A percentile compares a stretch with the other conserved stretches of the same genome.
Evolutionary conservation across 2,113 vertebrate genomes (phyloP).

Genomic region (Coptodon bakossiorum): DNA sequence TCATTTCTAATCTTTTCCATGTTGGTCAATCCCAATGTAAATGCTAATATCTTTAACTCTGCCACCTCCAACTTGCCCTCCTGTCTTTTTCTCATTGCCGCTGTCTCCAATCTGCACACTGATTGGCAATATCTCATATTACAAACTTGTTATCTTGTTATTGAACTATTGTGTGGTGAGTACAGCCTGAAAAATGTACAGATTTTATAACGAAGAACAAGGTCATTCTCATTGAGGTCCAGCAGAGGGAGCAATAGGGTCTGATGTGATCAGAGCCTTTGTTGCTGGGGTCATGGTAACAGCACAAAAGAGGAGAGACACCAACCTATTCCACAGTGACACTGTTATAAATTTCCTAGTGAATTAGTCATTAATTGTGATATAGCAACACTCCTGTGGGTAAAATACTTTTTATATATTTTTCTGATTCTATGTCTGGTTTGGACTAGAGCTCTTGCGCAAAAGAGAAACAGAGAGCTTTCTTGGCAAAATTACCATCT

Average conservation of each 20-base stretch:
- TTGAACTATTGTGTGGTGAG: not conserved
- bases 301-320: not conserved
- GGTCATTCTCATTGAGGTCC: conserved; percentile 23
- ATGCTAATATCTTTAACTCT: not conserved
- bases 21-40: not conserved
- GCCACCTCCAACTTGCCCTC: not conserved
- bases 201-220: not conserved
- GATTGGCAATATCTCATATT: not conserved
- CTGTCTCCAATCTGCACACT: not conserved
- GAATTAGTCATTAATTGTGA: not conserved
- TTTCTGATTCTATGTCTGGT: not conserved
- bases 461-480: not conserved
- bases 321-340: not conserved
- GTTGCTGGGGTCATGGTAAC: conserved; percentile 14
- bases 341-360: not conserved
- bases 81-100: not conserved
- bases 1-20: not conserved
- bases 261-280: conserved; percentile 34
- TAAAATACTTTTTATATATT: not conserved
- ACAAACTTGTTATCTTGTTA: not conserved
- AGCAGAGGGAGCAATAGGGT: conserved; percentile 73
- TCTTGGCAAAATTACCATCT: not conserved
- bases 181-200: not conserved
- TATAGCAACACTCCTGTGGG: not conserved
- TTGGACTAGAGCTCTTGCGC: not conserved